Percentiles rank a stretch among this genome's conserved stretches.
Conservation (phyloP, 2,797 vertebrate genomes). For the Lacerta agilis region DNA sequence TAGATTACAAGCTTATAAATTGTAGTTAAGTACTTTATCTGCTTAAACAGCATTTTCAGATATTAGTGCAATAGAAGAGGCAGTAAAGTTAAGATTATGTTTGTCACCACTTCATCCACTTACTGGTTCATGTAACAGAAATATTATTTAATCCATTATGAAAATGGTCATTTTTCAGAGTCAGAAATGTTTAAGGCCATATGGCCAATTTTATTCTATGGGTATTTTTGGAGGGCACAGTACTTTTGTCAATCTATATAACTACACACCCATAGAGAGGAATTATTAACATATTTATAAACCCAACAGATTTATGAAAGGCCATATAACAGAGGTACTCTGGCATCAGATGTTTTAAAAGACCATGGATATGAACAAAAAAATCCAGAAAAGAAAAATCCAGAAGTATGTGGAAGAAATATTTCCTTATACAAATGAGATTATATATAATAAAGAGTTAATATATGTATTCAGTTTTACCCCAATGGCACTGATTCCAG, state of each 20-base stretch:
- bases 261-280: slow-evolving; percentile 55
- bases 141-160: slow-evolving; percentile 23
- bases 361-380: slow-evolving; percentile 37
- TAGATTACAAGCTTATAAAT: slow-evolving; percentile 43
- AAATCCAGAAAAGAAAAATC: not conserved
- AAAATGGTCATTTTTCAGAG: slow-evolving; percentile 38
- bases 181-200: slow-evolving; percentile 9
- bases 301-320: slow-evolving; percentile 57
- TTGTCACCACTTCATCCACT: slow-evolving; percentile 44
- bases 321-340: slow-evolving; percentile 43
- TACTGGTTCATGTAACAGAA: not conserved
- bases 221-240: slow-evolving; percentile 1
- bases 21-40: slow-evolving; percentile 9
- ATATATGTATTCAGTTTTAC: not conserved
- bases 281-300: slow-evolving; percentile 53
- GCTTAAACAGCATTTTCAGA: slow-evolving; percentile 39
- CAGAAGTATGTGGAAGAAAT: slow-evolving; percentile 22
- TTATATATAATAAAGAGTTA: too few relatives aligned
- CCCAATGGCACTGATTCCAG: slow-evolving; percentile 26
- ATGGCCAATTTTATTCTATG: slow-evolving; percentile 32
- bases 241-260: slow-evolving; percentile 46
- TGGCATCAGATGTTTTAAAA: slow-evolving; percentile 65
- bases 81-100: slow-evolving; percentile 34
- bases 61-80: slow-evolving; percentile 56
- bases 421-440: slow-evolving; percentile 8